Evolutionary conservation across 2,888 invertebrate species (phyloP), one percentile per base, ranked within the genome.

Genomic region (Ptychoptera albimana): DNA sequence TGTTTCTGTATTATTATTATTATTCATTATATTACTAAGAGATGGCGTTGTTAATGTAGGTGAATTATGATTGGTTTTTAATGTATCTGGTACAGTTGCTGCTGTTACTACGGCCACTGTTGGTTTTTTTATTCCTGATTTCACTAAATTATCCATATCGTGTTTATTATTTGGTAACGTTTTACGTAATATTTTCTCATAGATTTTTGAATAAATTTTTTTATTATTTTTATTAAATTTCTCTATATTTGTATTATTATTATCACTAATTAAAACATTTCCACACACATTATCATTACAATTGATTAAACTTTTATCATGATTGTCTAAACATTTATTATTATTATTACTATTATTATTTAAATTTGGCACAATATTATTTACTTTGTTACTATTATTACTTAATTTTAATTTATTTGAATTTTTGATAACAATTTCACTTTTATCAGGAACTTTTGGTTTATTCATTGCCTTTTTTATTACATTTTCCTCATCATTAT

Each of bases 401-500:
- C 51, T 34, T 10, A 50, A 8, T 6, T 48, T 38, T 12, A 58
- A 45, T 39, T 62, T 61, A 16, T 57, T 58, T n/a, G 58, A 58
- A 39, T 59, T 59, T n/a, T 55, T 55, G 39, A 61, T 46, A 29
- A 63, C 55, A 37, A 60, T 55, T 8, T 53, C 53, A 43, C 60
- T 59, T 49, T 63, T 62, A 8, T 53, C 47, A 0, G 64, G 61
- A 29, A 62, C 57, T 47, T 56, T 57, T 1, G 61, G 62, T 49
- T 63, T 63, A 40, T 50, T 51, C 44, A 54, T 55, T 46, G 64
- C 52, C 50, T 65, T 63, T 49, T 63, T 64, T 39, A 60, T 59
- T 46, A 62, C 58, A 30, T 62, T 64, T 6, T 63, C 54, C 8
- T 60, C 60, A 39, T 54, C 55, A 16, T 63, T 62, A 39, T 52